Conservation (phyloP, 2,113 vertebrate species). For the Misgurnus anguillicaudatus region DNA sequence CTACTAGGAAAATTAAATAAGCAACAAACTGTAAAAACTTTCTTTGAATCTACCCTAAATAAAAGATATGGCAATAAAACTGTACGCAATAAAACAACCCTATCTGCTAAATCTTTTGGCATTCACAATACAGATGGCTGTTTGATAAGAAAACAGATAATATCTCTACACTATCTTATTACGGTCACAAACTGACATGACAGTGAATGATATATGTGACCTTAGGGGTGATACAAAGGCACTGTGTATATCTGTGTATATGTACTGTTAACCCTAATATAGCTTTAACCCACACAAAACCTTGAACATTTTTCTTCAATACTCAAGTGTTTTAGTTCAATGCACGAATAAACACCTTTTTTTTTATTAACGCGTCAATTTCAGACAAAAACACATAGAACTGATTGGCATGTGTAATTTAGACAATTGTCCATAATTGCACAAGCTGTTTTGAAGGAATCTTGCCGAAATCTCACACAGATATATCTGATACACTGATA, state of each 20-base stretch:
- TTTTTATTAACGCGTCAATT: neutral
- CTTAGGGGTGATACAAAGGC: constrained; percentile 34
- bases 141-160: constrained; percentile 29
- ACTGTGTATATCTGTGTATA: constrained; percentile 32
- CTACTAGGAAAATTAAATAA: neutral
- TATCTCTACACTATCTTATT: constrained; percentile 12
- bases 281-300: too few species aligned
- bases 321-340: too few species aligned
- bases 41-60: neutral
- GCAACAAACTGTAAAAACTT: neutral
- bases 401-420: constrained; percentile 27
- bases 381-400: neutral
- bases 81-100: too few species aligned
- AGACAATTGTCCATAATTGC: neutral
- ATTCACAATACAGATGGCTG: constrained; percentile 15
- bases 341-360: neutral
- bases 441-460: constrained; percentile 1
- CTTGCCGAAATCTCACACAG: too few species aligned
- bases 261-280: too few species aligned
- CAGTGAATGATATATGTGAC: constrained; percentile 41
- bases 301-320: too few species aligned
- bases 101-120: neutral
- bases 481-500: neutral
- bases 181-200: constrained; percentile 14
- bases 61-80: neutral